These are phyloP conservation scores for Coptotermes formosanus DNA, from an alignment of 1,140 invertebrate species.

Conservation along the genomic window DNA sequence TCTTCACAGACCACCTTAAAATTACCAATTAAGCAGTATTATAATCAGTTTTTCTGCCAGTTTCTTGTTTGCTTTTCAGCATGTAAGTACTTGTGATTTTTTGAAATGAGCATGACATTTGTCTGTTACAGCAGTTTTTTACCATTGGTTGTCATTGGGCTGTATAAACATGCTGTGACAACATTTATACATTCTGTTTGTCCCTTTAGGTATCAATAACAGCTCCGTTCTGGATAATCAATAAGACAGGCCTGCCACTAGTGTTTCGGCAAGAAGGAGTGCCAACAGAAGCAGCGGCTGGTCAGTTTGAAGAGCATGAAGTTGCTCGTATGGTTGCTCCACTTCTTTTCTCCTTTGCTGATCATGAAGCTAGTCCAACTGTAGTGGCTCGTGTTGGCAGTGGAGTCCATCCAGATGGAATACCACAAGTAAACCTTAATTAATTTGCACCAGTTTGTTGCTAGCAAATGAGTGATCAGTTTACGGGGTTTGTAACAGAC, in stretches of 20 bases:
- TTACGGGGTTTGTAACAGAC: too few species aligned
- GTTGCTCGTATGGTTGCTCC: constrained; percentile 87
- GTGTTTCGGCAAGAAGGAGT: constrained; percentile 90
- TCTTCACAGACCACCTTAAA: too few species aligned
- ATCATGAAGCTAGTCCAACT: constrained; percentile 73
- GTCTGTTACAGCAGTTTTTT: too few species aligned
- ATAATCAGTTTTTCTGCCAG: too few species aligned
- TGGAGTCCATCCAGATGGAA: constrained; percentile 60
- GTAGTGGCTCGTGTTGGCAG: constrained; percentile 70
- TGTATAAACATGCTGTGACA: too few species aligned
- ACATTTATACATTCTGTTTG: neutral
- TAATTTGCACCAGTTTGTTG: too few species aligned
- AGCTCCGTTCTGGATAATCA: constrained; percentile 93
- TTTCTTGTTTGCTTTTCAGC: too few species aligned
- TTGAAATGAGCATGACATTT: too few species aligned
- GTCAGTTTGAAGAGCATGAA: constrained; percentile 95
- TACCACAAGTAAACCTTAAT: constrained; percentile 52
- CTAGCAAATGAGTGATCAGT: too few species aligned
- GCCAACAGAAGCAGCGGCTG: constrained; percentile 71
- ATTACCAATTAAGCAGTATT: too few species aligned
- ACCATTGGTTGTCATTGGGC: too few species aligned
- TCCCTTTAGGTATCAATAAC: constrained; percentile 70
- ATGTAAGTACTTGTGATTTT: too few species aligned
- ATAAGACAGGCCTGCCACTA: constrained; percentile 91
- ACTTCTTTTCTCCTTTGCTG: constrained; percentile 90